Conservation (phyloP, 1,140 invertebrate species). For the Nixonia krombeini region DNA sequence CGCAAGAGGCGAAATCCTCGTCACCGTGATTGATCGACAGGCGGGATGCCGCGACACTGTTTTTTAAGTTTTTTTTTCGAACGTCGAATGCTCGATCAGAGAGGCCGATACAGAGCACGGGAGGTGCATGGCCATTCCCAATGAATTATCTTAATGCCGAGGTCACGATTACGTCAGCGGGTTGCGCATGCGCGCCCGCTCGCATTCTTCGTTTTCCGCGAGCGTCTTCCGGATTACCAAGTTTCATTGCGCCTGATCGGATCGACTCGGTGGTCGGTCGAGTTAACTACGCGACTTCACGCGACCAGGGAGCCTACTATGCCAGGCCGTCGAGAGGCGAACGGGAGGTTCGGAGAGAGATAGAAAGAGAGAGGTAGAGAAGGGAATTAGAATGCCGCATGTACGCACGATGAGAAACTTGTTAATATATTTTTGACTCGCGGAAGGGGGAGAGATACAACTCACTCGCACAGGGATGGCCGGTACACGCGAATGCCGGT, state of each 20-base stretch:
- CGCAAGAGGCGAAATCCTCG: no score
- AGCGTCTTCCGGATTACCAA: slow-evolving; percentile 27
- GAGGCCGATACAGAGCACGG: no score
- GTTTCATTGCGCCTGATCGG: slow-evolving; percentile 31
- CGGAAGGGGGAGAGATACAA: slow-evolving; percentile 45
- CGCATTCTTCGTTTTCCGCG: slow-evolving; percentile 2
- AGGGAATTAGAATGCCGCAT: slow-evolving; percentile 35
- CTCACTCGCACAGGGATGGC: slow-evolving; percentile 48
- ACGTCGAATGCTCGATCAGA: no score
- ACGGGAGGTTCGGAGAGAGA: slow-evolving; percentile 14
- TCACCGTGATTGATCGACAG: no score
- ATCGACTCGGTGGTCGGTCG: slow-evolving; percentile 18
- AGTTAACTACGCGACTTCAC: slow-evolving; percentile 48
- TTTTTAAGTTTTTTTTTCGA: no score
- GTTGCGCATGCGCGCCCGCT: slow-evolving; percentile 11
- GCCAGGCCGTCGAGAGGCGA: slow-evolving; percentile 2
- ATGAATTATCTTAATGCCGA: slow-evolving; percentile 25
- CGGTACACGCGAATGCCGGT: slow-evolving; percentile 52
- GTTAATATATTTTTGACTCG: slow-evolving; percentile 56
- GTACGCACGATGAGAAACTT: slow-evolving; percentile 39
- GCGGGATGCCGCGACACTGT: no score
- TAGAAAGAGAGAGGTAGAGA: slow-evolving; percentile 2
- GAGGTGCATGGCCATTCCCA: slow-evolving; percentile 7
- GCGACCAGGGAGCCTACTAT: slow-evolving; percentile 22
- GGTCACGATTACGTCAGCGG: slow-evolving; percentile 21